A percentile compares a stretch with the other conserved stretches of the same genome.
Conservation (phyloP, 1,140 invertebrate species). For the Pseudoatta argentina region DNA sequence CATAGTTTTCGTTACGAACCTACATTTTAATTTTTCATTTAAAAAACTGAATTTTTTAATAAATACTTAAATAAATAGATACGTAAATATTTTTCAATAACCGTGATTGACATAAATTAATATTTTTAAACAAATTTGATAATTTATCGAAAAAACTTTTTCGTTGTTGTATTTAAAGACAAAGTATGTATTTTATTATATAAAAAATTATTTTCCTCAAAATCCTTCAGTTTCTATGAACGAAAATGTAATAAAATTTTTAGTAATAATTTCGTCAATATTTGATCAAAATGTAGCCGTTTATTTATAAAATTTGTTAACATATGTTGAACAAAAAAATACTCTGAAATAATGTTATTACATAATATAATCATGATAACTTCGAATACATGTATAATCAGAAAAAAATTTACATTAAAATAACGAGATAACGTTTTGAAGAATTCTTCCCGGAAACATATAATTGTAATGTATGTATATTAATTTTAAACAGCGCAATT, state of each 20-base stretch:
- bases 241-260: neutral
- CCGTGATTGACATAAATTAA: neutral
- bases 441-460: neutral
- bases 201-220: neutral
- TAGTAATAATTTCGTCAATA: neutral
- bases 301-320: neutral
- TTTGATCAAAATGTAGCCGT: neutral
- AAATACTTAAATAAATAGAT: slow-evolving; percentile 1
- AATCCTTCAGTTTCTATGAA: neutral
- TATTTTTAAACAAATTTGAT: neutral
- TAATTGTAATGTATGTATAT: neutral
- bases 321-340: neutral
- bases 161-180: neutral
- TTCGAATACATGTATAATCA: neutral
- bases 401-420: slow-evolving; percentile 22
- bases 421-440: neutral
- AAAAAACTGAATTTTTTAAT: neutral
- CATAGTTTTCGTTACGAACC: neutral
- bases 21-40: neutral
- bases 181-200: neutral
- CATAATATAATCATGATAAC: neutral
- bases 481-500: slow-evolving; percentile 12
- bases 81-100: slow-evolving; percentile 6
- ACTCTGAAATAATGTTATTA: slow-evolving; percentile 2
- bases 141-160: neutral